A percentile compares a stretch with the other conserved stretches of the same genome.
phyloP scores from a whole-genome alignment of 2,113 vertebrate genomes.

The Egretta garzetta region DNA sequence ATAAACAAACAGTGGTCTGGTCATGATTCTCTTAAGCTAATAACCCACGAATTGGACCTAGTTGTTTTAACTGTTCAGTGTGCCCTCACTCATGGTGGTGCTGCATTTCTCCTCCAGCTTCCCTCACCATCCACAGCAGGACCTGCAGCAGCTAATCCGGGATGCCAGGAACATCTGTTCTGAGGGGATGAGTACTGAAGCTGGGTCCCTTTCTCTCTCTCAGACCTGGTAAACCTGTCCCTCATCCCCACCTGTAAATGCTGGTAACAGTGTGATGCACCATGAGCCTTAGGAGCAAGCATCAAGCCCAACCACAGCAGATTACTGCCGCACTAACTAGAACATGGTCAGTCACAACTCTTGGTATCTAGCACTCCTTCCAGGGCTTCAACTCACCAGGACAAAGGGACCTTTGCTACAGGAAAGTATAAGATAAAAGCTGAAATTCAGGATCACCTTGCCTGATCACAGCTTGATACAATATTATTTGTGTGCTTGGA shows the following conservation, averaged over 20 bases:
- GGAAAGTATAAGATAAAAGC: background rate
- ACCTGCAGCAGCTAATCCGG: background rate
- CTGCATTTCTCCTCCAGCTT: background rate
- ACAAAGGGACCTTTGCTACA: background rate
- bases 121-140: background rate
- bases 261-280: background rate
- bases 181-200: background rate
- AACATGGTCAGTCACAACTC: background rate
- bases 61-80: background rate
- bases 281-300: background rate
- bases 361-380: background rate
- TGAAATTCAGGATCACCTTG: background rate
- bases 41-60: background rate
- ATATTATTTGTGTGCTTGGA: background rate
- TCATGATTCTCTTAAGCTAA: background rate
- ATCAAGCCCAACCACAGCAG: background rate
- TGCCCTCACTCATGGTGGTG: background rate
- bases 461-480: background rate
- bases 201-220: background rate
- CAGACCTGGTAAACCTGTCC: background rate
- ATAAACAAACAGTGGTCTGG: background rate
- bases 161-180: background rate
- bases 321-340: background rate
- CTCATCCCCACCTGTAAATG: background rate
- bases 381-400: background rate